A percentile compares a stretch with the other conserved stretches of the same genome.
phyloP scores from a whole-genome alignment of 2,113 vertebrate genomes.

The Semnornis frantzii region DNA sequence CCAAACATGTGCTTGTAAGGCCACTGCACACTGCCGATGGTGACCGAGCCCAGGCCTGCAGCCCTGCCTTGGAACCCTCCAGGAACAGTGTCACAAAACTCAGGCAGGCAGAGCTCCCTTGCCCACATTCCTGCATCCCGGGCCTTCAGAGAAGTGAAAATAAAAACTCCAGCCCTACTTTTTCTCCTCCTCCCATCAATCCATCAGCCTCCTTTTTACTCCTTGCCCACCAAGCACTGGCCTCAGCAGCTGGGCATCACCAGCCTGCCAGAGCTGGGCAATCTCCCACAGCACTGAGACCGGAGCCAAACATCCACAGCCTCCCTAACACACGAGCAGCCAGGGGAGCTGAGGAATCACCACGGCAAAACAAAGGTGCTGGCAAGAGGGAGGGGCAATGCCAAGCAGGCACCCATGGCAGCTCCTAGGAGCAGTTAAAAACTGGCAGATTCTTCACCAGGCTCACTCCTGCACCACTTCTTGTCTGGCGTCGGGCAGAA shows the following conservation, averaged over 20 bases:
- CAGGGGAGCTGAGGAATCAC: accelerated
- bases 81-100: background rate
- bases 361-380: background rate
- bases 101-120: background rate
- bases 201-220: background rate
- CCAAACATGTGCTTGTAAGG: accelerated
- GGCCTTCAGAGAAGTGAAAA: background rate
- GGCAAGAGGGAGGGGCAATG: background rate
- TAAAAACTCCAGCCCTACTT: background rate
- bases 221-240: accelerated
- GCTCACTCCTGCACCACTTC: background rate
- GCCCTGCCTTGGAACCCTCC: background rate
- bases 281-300: background rate
- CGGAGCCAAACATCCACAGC: background rate
- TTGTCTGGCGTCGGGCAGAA: background rate
- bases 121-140: background rate
- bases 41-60: background rate
- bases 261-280: background rate
- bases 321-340: background rate
- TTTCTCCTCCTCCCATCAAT: background rate
- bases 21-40: accelerated
- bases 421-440: background rate
- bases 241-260: background rate
- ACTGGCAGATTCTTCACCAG: background rate
- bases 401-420: background rate